Evolutionary conservation across 2,888 invertebrate genomes (phyloP).

Genomic region (Axea sp.): DNA sequence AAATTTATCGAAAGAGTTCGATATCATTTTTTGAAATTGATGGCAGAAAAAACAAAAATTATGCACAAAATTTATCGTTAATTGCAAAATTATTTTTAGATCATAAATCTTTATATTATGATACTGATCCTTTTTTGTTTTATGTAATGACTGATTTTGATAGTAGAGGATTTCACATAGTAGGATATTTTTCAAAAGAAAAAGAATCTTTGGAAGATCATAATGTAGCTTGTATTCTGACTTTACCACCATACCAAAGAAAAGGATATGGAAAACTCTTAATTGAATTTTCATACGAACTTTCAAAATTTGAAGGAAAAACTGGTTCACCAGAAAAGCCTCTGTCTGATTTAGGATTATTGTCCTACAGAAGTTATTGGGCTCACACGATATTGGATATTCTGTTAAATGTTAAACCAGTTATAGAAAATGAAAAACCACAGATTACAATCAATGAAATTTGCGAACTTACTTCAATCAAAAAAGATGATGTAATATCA

Average conservation of each 20-base stretch:
- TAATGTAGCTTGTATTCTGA: constrained; percentile 99
- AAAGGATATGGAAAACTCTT: constrained; percentile 98
- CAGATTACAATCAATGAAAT: constrained; percentile 98
- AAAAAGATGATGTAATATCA: constrained; percentile 99
- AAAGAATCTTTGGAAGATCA: constrained; percentile 99
- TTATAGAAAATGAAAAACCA: constrained; percentile 94
- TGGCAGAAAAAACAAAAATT: constrained; percentile 97
- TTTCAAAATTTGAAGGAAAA: constrained; percentile 98
- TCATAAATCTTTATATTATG: constrained; percentile 99
- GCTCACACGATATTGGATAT: constrained; percentile 98
- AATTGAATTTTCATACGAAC: constrained; percentile 99
- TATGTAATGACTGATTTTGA: constrained; percentile 98
- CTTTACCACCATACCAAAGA: constrained; percentile 98
- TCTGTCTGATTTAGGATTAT: constrained; percentile 95
- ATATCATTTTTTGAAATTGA: constrained; percentile 99
- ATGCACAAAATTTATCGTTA: constrained; percentile 97
- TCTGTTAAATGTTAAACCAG: constrained; percentile 91
- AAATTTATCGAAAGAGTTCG: constrained; percentile 96
- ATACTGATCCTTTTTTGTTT: constrained; percentile 99
- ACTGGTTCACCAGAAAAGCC: constrained; percentile 99
- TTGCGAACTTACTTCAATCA: constrained; percentile 98
- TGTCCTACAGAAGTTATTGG: constrained; percentile 99
- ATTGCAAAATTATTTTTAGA: constrained; percentile 97
- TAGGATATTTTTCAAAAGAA: constrained; percentile 99
- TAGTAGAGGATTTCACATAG: constrained; percentile 96